phyloP scores from a whole-genome alignment of 1,140 invertebrate species.

The Lepidotrigona ventralis region DNA sequence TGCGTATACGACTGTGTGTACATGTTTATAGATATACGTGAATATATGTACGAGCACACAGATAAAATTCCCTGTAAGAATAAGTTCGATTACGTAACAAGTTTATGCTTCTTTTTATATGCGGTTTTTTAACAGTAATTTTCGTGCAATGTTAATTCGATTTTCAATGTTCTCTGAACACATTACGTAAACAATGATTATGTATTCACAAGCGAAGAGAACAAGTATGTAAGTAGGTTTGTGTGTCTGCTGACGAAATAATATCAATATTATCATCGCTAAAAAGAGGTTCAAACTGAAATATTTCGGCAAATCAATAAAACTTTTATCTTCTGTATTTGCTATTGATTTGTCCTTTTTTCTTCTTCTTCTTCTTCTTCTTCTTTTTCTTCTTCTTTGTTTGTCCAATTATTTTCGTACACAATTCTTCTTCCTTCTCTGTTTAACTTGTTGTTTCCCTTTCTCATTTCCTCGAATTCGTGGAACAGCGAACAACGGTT shows the following conservation, averaged over 20 bases:
- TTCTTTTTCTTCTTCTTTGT: neutral
- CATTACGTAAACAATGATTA: slow-evolving; percentile 31
- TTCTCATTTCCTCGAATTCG: neutral
- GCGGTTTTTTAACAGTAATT: slow-evolving; percentile 18
- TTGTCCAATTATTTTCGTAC: neutral
- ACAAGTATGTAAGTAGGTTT: slow-evolving; percentile 10
- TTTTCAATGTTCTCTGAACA: slow-evolving; percentile 15
- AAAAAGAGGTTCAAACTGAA: slow-evolving; percentile 9
- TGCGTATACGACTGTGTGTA: neutral
- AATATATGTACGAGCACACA: neutral
- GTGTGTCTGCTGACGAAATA: too few species aligned
- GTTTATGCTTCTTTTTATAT: neutral
- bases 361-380: neutral
- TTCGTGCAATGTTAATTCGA: slow-evolving; percentile 30
- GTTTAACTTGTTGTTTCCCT: neutral
- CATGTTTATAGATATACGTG: neutral
- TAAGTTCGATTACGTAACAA: slow-evolving; percentile 25
- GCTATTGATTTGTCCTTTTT: neutral
- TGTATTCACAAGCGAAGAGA: slow-evolving; percentile 10
- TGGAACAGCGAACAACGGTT: slow-evolving; percentile 18
- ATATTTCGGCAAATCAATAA: neutral
- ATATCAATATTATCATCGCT: neutral
- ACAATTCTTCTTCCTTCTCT: neutral
- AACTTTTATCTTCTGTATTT: neutral
- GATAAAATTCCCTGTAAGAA: slow-evolving; percentile 24